Evolutionary conservation across 2,113 vertebrate species (phyloP), one percentile per base, ranked within the genome.

Genomic region (Setophaga kirtlandii): DNA sequence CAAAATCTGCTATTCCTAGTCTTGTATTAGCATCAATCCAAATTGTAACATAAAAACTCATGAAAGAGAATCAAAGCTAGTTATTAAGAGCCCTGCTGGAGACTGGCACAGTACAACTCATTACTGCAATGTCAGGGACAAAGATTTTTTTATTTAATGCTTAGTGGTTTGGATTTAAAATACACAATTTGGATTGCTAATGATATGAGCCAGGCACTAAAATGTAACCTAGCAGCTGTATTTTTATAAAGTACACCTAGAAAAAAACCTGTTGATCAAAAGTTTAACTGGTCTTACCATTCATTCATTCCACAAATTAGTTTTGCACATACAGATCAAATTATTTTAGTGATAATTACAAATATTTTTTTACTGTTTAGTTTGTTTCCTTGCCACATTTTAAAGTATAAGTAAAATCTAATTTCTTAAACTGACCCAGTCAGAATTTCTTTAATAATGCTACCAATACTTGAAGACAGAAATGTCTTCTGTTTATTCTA

Each of bases 1-100:
- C 35, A 97, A 55, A 95, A 92, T 79, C 73, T 74, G 33, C 81
- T 83, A 85, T 83, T 88, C 52, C 80, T 82, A 89, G 73, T 73
- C 87, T 78, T 90, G 47, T 55, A 80, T 42, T 44, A 73, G n/a
- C 46, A 64, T 59, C 59, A 87, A 76, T 69, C 68, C 47, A 93
- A 88, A 86, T 3, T 77, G 83, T 55, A 96, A 81, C 35, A 67
- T 14, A 90, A 92, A 88, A 94, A 41, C 14, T 60, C 80, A 78
- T 14, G 77, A 85, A 94, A 90, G 11, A 25, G 33, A 79, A 93
- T 71, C 91, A 92, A 94, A 96, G 76, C 64, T 73, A 68, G 46
- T 90, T 88, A 88, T 83, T 86, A 76, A 27, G 79, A 86, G 41
- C 46, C 37, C 63, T 58, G 78, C 50, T 93, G 79, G 84, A 91